A percentile compares a stretch with the other conserved stretches of the same genome.
Conservation (phyloP, 2,113 vertebrate species). For the Paramormyrops kingsleyae region DNA sequence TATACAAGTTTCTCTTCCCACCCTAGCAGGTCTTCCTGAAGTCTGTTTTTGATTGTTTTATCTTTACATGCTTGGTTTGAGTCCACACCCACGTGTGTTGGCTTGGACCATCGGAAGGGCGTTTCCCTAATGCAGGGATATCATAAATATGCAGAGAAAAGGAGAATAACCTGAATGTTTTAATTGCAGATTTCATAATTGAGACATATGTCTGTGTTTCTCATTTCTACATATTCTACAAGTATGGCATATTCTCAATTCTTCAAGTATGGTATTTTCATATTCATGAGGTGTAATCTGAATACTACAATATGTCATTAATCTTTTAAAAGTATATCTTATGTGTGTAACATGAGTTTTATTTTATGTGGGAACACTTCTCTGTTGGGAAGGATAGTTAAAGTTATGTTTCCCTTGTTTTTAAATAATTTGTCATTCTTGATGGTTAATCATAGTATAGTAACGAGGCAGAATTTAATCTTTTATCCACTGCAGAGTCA, state of each 20-base stretch:
- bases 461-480: neutral
- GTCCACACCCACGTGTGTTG: neutral
- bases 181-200: neutral
- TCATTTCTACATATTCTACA: neutral
- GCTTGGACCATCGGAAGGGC: neutral
- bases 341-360: neutral
- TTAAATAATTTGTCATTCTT: neutral
- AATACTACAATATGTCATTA: neutral
- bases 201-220: neutral
- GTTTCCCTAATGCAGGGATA: neutral
- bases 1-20: neutral
- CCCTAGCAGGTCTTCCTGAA: neutral
- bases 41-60: neutral
- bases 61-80: neutral
- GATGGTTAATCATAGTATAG: neutral
- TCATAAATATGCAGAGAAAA: neutral
- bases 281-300: neutral
- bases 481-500: neutral
- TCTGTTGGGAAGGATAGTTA: neutral
- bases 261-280: neutral
- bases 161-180: neutral
- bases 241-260: too few relatives aligned
- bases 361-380: neutral
- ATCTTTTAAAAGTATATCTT: neutral
- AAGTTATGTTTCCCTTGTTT: neutral